phyloP scores from a whole-genome alignment of 2,797 vertebrate genomes.

The Dermochelys coriacea region DNA sequence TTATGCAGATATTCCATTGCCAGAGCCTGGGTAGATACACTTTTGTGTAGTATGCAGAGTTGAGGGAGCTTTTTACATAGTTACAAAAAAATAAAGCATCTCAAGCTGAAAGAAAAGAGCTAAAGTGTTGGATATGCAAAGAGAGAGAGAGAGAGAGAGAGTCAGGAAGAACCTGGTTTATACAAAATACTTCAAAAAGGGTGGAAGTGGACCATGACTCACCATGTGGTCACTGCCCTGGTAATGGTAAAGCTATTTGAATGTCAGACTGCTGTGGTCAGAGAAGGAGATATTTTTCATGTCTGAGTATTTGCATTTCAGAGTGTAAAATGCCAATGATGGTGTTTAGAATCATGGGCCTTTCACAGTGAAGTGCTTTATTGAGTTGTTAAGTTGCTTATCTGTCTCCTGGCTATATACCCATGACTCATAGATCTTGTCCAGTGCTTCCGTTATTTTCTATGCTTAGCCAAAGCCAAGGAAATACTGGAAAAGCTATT shows the following conservation, averaged over 20 bases:
- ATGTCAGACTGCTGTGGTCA: neutral
- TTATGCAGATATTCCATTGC: neutral
- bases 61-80: neutral
- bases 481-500: neutral
- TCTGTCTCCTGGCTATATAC: neutral
- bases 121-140: neutral
- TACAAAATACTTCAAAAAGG: neutral
- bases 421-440: neutral
- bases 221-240: neutral
- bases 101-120: neutral
- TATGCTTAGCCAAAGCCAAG: neutral
- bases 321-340: neutral
- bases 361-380: neutral
- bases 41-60: neutral
- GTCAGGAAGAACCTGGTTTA: neutral
- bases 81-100: neutral
- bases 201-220: neutral
- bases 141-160: neutral
- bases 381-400: neutral
- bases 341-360: neutral
- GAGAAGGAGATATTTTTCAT: neutral
- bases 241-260: neutral
- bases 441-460: neutral
- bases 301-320: neutral
- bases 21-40: neutral